Conservation (phyloP, 2,797 vertebrate species). For the Pangasius macronema region DNA sequence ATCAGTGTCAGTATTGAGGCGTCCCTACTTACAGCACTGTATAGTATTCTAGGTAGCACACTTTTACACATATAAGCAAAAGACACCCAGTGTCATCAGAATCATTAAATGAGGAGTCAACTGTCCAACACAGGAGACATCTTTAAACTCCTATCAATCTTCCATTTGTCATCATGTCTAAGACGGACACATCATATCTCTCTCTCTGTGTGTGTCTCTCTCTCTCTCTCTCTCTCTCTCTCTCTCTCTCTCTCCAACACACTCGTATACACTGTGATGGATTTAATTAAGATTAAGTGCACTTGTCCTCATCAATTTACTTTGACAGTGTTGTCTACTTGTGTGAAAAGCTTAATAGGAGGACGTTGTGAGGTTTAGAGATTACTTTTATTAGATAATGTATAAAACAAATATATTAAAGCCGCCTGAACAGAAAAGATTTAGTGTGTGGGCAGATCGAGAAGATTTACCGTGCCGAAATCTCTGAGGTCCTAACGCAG, state of each 20-base stretch:
- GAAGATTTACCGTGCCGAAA: conserved; percentile 53
- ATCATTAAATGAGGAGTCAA: conserved; percentile 9
- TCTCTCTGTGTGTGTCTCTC: not conserved
- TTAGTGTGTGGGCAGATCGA: conserved; percentile 56
- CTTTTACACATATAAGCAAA: not conserved
- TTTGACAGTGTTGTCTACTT: conserved; percentile 44
- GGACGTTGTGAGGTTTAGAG: conserved; percentile 43
- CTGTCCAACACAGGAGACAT: not conserved
- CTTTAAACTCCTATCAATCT: conserved; percentile 42
- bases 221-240: not conserved
- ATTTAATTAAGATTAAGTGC: conserved; percentile 59
- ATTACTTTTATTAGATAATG: conserved; percentile 57
- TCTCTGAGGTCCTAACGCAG: conserved; percentile 39
- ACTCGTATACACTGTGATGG: conserved; percentile 33
- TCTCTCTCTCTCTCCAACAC: not conserved
- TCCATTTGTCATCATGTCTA: conserved; percentile 38
- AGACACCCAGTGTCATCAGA: not conserved
- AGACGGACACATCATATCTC: not conserved
- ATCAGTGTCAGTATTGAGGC: not conserved
- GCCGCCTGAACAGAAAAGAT: conserved; percentile 44
- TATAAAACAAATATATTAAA: conserved; percentile 59
- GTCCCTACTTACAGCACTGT: not conserved
- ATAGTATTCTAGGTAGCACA: not conserved
- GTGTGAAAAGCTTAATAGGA: conserved; percentile 41
- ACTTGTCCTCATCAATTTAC: conserved; percentile 48